Conservation (phyloP, 2,113 vertebrate genomes). For the Verasper variegatus region DNA sequence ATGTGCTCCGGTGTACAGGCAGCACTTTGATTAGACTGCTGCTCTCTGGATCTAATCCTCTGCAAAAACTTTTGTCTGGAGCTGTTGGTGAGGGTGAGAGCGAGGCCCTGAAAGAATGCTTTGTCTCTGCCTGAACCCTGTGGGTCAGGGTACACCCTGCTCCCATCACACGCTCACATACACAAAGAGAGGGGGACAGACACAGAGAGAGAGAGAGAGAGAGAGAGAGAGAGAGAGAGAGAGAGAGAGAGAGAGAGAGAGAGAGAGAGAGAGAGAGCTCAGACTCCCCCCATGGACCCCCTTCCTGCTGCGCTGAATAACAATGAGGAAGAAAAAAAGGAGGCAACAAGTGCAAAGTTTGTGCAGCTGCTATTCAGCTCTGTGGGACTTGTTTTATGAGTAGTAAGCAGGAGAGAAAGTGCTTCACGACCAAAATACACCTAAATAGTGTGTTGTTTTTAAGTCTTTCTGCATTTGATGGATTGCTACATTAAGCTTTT, state of each 20-base stretch:
- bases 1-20: slow-evolving; percentile 2
- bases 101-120: slow-evolving; percentile 63
- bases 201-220: not conserved
- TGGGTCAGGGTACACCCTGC: slow-evolving; percentile 38
- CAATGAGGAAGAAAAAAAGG: slow-evolving; percentile 50
- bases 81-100: not conserved
- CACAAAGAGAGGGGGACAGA: slow-evolving; percentile 17
- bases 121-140: slow-evolving; percentile 63
- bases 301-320: slow-evolving; percentile 56
- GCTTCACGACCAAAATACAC: not conserved
- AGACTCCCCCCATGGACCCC: slow-evolving; percentile 38
- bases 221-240: slow-evolving; percentile 6
- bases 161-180: slow-evolving; percentile 14
- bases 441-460: too few species aligned
- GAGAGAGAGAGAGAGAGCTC: not conserved
- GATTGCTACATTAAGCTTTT: not conserved
- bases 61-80: slow-evolving; percentile 19
- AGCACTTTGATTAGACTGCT: slow-evolving; percentile 14
- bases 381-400: slow-evolving; percentile 3
- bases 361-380: slow-evolving; percentile 44
- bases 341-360: slow-evolving; percentile 43
- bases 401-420: not conserved
- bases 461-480: not conserved
- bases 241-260: not conserved
- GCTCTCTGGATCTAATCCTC: slow-evolving; percentile 1